Evolutionary conservation across 1,140 invertebrate species (phyloP), one percentile per base, ranked within the genome.

Genomic region (Orussus abietinus): DNA sequence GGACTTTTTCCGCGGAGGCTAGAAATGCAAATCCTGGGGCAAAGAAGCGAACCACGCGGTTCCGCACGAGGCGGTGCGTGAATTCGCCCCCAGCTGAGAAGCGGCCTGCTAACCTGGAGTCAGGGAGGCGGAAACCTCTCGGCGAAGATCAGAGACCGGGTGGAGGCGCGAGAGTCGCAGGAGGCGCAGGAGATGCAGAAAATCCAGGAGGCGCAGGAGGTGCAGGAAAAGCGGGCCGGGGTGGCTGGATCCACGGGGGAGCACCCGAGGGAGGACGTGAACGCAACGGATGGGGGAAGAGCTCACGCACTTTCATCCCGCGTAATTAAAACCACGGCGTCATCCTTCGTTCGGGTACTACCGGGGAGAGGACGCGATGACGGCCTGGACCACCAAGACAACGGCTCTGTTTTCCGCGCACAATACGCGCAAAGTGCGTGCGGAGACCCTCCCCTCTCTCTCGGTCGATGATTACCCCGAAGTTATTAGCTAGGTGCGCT

Each of bases 311-410:
- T 69, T 68, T 67, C 59, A 67, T 64, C 58, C 63, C 36, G 52
- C 45, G 64, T 70, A 70, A 70, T 70, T 70, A 69, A 67, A 66
- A 66, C 49, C 54, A 61, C 59, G 55, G 56, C 48, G 49, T 52
- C 54, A 47, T 62, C 51, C 58, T 64, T 55, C 46, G 48, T 5
- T 33, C 6, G 12, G 26, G 32, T 51, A 40, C 31, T 20, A 28
- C 22, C 34, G 44, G 46, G 36, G 51, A 42, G 49, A 26, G 41
- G 31, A 45, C 38, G 14, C 29, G 29, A 57, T 45, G 46, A 45
- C 39, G 29, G n/a, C n/a, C 41, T 21, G 42, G 35, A 38, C 40
- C 35, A 15, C 38, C 41, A 31, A 41, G 7, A 36, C 52, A 52
- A 57, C 55, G 38, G 40, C 47, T 22, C 45, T 45, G 37, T 39